Conservation (phyloP, 2,888 invertebrate genomes). For the Orchesellides sinensis region DNA sequence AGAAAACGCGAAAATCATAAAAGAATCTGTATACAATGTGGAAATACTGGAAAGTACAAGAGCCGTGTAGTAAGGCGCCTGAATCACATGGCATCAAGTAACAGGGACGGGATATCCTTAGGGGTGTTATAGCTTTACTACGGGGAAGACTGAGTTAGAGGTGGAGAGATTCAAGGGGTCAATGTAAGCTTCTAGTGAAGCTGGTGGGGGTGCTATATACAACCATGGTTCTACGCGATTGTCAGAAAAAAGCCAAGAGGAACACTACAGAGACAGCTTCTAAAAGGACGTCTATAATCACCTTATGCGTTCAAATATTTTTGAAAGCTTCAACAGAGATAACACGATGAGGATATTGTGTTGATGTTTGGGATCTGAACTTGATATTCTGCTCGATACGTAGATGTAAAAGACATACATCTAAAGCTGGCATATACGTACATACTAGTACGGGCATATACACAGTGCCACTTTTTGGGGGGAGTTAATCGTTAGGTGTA, state of each 20-base stretch:
- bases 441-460: neutral
- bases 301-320: neutral
- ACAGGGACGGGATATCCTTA: slow-evolving; percentile 25
- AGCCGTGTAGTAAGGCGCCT: slow-evolving; percentile 32
- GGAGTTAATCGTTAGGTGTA: slow-evolving; percentile 14
- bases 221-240: slow-evolving; percentile 56
- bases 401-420: neutral
- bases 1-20: neutral
- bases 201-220: slow-evolving; percentile 52
- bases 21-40: neutral
- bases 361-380: slow-evolving; percentile 15
- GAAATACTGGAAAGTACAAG: slow-evolving; percentile 17
- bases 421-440: neutral
- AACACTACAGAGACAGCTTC: neutral
- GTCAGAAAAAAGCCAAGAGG: slow-evolving; percentile 45
- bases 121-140: slow-evolving; percentile 18
- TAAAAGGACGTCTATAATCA: neutral
- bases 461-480: slow-evolving; percentile 5
- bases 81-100: slow-evolving; percentile 47
- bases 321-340: neutral
- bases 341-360: neutral
- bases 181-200: slow-evolving; percentile 45
- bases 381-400: neutral
- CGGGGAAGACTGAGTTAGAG: neutral
- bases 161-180: slow-evolving; percentile 43